Evolutionary conservation across 2,888 invertebrate species (phyloP).

Genomic region (Ophion ventricosus): DNA sequence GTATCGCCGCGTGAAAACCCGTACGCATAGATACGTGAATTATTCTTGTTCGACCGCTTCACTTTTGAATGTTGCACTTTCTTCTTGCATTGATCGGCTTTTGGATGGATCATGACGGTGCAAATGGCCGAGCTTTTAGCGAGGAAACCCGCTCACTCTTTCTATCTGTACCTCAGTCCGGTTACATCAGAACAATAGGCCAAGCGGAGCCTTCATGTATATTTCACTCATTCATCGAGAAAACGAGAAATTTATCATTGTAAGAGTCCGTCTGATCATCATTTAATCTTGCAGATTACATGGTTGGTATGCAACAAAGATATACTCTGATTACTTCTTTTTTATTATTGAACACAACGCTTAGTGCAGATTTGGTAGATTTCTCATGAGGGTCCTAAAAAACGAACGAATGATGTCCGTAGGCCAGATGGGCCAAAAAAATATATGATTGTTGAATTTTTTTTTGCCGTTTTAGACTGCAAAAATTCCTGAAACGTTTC

Average conservation of each 20-base stretch:
- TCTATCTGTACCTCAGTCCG: conserved; percentile 1
- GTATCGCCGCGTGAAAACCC: conserved; percentile 30
- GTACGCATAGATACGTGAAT: conserved; percentile 22
- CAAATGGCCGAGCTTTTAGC: conserved; percentile 16
- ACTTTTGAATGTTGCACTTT: conserved; percentile 40
- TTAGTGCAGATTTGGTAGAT: neutral
- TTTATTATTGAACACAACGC: no score
- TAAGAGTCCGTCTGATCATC: neutral
- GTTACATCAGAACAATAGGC: conserved; percentile 36
- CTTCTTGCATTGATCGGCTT: conserved; percentile 38
- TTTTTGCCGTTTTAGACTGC: no score
- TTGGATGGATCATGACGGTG: conserved; percentile 29
- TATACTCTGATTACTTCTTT: no score
- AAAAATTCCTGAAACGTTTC: no score
- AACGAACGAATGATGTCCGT: neutral
- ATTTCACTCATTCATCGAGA: conserved; percentile 56
- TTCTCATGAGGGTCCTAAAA: neutral
- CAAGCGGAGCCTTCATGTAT: neutral
- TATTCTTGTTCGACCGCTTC: conserved; percentile 39
- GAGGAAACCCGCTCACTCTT: conserved; percentile 31
- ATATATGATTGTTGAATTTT: no score
- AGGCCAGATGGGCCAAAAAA: neutral
- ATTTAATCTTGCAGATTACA: neutral
- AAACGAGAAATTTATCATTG: neutral
- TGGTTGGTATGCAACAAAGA: no score